Evolutionary conservation across 2,797 vertebrate genomes (phyloP).

Genomic region (Pseudochromis fuscus): DNA sequence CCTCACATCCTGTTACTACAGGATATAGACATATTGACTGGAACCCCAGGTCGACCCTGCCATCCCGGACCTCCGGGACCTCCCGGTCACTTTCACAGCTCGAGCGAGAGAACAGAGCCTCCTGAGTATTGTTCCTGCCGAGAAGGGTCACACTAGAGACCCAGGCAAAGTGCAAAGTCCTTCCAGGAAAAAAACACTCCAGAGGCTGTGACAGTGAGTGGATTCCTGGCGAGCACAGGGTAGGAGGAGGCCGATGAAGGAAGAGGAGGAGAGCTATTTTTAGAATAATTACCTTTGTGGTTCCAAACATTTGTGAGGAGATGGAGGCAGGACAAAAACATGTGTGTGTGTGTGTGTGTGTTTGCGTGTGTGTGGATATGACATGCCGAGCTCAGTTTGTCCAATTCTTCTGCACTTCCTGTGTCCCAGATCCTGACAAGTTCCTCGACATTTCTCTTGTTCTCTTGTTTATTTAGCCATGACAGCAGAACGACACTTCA

Average conservation of each 20-base stretch:
- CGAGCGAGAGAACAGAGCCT: constrained; percentile 62
- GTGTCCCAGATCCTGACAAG: constrained; percentile 18
- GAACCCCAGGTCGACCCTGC: constrained; percentile 68
- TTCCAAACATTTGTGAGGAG: constrained; percentile 60
- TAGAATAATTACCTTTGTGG: constrained; percentile 72
- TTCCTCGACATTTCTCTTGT: constrained; percentile 11
- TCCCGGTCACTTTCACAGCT: constrained; percentile 74
- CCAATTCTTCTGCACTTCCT: constrained; percentile 40
- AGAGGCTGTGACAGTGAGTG: constrained; percentile 62
- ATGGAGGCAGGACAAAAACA: constrained; percentile 58
- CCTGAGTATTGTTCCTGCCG: constrained; percentile 78
- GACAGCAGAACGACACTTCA: background rate
- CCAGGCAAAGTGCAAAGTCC: constrained; percentile 72
- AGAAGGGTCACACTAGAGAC: constrained; percentile 75
- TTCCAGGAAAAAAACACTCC: constrained; percentile 87
- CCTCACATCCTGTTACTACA: constrained; percentile 84
- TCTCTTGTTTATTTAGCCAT: background rate
- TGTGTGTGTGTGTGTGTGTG: constrained; percentile 21
- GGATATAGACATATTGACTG: constrained; percentile 82
- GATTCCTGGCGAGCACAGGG: constrained; percentile 49
- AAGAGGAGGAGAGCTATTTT: constrained; percentile 76
- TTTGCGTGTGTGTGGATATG: constrained; percentile 19
- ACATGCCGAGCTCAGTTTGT: constrained; percentile 33
- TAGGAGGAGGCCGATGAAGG: constrained; percentile 60
- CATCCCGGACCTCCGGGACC: constrained; percentile 46